These are phyloP conservation scores for Myotis myotis DNA, from an alignment of 2,797 vertebrate genomes.

Conservation along the genomic window DNA sequence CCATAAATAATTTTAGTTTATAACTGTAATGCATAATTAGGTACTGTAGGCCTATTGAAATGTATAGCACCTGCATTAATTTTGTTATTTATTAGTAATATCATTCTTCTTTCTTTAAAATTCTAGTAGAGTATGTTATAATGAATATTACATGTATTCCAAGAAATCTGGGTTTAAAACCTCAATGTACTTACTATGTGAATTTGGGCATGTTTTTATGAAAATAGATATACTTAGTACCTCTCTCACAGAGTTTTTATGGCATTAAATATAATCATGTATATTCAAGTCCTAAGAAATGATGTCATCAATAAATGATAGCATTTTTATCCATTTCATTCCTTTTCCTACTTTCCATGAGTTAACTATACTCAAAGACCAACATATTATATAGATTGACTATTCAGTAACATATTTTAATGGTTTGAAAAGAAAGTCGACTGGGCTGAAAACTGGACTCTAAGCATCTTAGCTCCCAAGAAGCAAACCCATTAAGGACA, in stretches of 20 bases:
- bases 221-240: not conserved
- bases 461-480: not conserved
- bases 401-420: not conserved
- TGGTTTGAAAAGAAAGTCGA: not conserved
- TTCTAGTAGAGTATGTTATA: not conserved
- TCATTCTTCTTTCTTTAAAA: not conserved
- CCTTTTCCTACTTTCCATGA: not conserved
- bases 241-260: not conserved
- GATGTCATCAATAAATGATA: not conserved
- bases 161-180: not conserved
- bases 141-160: not conserved
- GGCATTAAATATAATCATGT: not conserved
- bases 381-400: not conserved
- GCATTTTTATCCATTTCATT: not conserved
- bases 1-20: not conserved
- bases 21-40: not conserved
- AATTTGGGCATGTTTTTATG: slow-evolving; percentile 12
- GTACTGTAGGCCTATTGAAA: not conserved
- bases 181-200: not conserved
- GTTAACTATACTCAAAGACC: not conserved
- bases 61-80: not conserved
- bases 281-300: not conserved
- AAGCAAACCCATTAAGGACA: not conserved
- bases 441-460: not conserved
- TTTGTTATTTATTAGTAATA: slow-evolving; percentile 3